These are phyloP conservation scores for Orius laevigatus DNA, from an alignment of 1,140 invertebrate species.

Conservation along the genomic window DNA sequence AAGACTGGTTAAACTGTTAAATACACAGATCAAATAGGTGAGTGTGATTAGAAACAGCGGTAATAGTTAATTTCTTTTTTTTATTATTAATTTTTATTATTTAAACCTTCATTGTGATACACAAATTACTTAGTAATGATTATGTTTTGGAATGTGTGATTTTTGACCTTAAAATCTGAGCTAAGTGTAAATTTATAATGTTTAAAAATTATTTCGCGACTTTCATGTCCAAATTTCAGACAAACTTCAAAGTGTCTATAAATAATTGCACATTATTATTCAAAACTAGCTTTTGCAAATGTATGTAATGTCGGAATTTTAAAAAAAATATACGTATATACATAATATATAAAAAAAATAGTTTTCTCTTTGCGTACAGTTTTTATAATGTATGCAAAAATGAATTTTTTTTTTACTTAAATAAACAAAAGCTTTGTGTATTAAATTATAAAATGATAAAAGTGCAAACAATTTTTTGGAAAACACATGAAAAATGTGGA, in stretches of 20 bases:
- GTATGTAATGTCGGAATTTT: conserved; percentile 3
- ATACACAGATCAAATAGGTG: conserved; percentile 18
- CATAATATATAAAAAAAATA: too few relatives aligned
- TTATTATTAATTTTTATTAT: conserved; percentile 10
- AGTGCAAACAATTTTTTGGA: neutral
- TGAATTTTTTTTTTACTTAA: conserved; percentile 8
- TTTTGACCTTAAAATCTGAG: conserved; percentile 1
- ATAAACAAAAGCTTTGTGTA: neutral
- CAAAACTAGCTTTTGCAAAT: conserved; percentile 6
- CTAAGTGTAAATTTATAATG: too few relatives aligned
- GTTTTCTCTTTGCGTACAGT: too few relatives aligned
- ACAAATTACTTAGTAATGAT: conserved; percentile 18
- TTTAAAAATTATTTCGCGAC: too few relatives aligned
- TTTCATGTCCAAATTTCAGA: conserved; percentile 8
- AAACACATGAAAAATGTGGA: conserved; percentile 15
- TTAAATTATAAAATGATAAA: neutral
- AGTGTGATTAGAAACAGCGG: conserved; percentile 13
- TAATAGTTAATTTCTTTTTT: conserved; percentile 15
- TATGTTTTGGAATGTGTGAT: conserved; percentile 13
- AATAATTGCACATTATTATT: conserved; percentile 10
- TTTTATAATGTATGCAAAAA: conserved; percentile 1
- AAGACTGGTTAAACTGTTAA: conserved; percentile 19
- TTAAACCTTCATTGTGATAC: conserved; percentile 17
- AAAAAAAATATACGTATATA: neutral
- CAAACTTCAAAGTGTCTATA: conserved; percentile 17